Evolutionary conservation across 1,140 invertebrate genomes (phyloP), one percentile per base, ranked within the genome.

Genomic region (Samia ricini): DNA sequence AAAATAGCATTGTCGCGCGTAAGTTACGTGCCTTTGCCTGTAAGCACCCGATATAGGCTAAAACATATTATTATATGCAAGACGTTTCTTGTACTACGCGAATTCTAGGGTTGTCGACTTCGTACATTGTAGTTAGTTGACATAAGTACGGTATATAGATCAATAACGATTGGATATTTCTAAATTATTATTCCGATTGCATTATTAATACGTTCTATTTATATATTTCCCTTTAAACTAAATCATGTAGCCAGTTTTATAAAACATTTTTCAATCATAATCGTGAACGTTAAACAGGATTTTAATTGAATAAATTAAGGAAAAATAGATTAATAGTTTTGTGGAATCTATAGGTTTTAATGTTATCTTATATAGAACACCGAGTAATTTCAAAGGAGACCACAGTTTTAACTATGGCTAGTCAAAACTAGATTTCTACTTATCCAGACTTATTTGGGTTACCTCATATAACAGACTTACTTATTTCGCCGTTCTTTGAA

Each of bases 1-100:
- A 48, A 68, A 63, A 59, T 69, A 71, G 51, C 66, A 55, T 57
- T 33, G 68, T 59, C 66, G 56, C 18, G 63, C 70, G 68, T 71
- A 72, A 49, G 64, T 63, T 63, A 56, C 56, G 24, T 59, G 42
- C 42, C 64, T 33, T 61, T 70, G 71, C 69, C 72, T 75, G 78
- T 81, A 84, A 81, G 72, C 79, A 81, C 83, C 83, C 81, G 79
- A 88, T 90, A 88, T 88, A 90, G 83, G 83, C 82, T 88, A 90
- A 90, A 88, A 88, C 84, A 90, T 88, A 90, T 88, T 90, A 90
- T 90, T 90, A 90, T 90, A 88, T 88, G 88, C 88, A 86, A 88
- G 88, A 88, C 82, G 85, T 90, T 86, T 88, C 88, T 88, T 90
- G 84, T 87, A 88, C 85, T 87, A 88, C 83, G 85, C 77, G 79